A percentile compares a stretch with the other conserved stretches of the same genome.
Conservation (phyloP, 2,113 vertebrate species). For the Ellobius talpinus region DNA sequence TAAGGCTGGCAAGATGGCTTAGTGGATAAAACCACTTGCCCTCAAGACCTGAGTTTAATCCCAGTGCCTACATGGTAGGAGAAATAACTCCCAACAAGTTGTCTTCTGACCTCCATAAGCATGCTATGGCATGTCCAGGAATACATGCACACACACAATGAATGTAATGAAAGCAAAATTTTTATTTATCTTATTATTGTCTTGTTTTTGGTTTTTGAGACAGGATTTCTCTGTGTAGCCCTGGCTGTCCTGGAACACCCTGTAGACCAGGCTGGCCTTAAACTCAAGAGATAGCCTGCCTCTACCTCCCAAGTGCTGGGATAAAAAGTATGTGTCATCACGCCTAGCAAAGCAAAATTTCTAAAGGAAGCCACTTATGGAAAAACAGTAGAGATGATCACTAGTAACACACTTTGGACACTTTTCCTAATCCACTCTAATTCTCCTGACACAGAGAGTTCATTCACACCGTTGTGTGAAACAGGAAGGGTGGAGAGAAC, state of each 20-base stretch:
- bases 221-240: not conserved
- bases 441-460: not conserved
- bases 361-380: not conserved
- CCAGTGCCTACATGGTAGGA: not conserved
- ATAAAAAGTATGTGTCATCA: not conserved
- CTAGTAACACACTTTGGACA: fast-evolving
- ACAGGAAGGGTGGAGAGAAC: not conserved
- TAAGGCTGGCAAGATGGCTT: not conserved
- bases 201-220: not conserved
- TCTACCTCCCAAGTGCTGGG: not conserved
- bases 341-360: not conserved
- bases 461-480: not conserved
- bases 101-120: not conserved
- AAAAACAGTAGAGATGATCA: not conserved
- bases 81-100: not conserved
- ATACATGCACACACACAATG: not conserved
- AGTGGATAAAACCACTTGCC: not conserved
- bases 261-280: no score
- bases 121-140: not conserved
- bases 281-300: not conserved
- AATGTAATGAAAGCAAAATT: not conserved
- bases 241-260: no score
- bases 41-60: not conserved
- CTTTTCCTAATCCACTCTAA: not conserved
- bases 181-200: not conserved